Percentiles rank a stretch among this genome's conserved stretches.
Evolutionary conservation across 2,888 invertebrate genomes (phyloP).

Genomic region (Patella ulyssiponensis): DNA sequence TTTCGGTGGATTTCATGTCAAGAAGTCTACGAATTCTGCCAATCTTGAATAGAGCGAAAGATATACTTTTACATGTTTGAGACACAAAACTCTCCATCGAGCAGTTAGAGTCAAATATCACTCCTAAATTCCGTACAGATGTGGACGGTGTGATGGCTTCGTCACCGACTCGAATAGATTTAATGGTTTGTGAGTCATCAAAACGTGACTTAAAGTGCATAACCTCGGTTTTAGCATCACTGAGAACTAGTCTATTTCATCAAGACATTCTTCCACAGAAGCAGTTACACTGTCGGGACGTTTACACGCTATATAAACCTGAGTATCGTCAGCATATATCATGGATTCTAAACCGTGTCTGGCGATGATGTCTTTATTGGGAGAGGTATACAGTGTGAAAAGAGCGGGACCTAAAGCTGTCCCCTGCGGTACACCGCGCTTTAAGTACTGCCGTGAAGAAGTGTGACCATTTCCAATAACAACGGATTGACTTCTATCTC

Average conservation of each 20-base stretch:
- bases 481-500: not conserved
- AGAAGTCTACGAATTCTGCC: not conserved
- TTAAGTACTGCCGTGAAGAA: not conserved
- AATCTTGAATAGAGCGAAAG: not conserved
- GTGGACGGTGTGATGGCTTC: not conserved
- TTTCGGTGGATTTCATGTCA: not conserved
- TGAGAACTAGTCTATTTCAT: not conserved
- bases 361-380: not conserved
- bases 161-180: not conserved
- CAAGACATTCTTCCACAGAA: not conserved
- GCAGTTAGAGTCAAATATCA: not conserved
- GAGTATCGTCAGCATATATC: not conserved
- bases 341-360: not conserved
- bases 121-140: not conserved
- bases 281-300: not conserved
- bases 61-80: not conserved
- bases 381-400: conserved; percentile 1
- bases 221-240: not conserved
- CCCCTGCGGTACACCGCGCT: conserved; percentile 1
- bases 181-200: not conserved
- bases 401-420: not conserved
- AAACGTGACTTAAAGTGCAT: not conserved
- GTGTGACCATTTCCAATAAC: not conserved
- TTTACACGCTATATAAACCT: not conserved
- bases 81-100: not conserved